Base-by-base conservation (phyloP, 1,140 invertebrate genomes). In the Vollenhovia emeryi region DNA sequence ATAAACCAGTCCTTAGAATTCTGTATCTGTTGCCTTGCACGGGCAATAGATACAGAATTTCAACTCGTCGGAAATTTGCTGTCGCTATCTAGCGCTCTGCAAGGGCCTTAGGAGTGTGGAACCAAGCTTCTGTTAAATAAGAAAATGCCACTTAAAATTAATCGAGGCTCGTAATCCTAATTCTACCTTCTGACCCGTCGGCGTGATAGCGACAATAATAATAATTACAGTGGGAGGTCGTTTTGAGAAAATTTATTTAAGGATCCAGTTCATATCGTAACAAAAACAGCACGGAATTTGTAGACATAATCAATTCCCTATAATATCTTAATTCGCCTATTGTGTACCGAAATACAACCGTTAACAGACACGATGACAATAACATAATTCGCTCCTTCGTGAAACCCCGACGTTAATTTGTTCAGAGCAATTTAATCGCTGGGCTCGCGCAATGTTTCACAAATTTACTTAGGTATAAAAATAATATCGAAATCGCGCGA, bases 201-300 rank as follows among this genome's bases (percentile, higher is more conserved):
- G 57, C 9, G n/a, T n/a, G n/a, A n/a, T n/a, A n/a, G n/a, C n/a
- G n/a, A n/a, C n/a, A n/a, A n/a, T n/a, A n/a, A n/a, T n/a, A n/a
- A 8, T 33, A 40, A 36, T 24, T 73, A 52, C n/a, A 59, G 30
- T 62, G n/a, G 15, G 75, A 45, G 9, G 9, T 60, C 2, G 45
- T 85, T 92, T 91, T 80, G 84, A 84, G 88, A 90, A 66, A 92
- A 89, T 93, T 93, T 93, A 93, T 93, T 93, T 84, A 66, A 89
- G 79, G 87, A 91, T 92, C 79, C 88, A 89, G 86, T 87, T 91
- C 87, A 75, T 59, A 24, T 68, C 48, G 59, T 90, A 90, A 90
- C 89, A 87, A 89, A 91, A 87, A 84, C 85, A 91, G 86, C 84
- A 89, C 68, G 90, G 86, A 93, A 91, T 91, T 89, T 74, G 73